Evolutionary conservation across 2,113 vertebrate genomes (phyloP).

Genomic region (Sander vitreus): DNA sequence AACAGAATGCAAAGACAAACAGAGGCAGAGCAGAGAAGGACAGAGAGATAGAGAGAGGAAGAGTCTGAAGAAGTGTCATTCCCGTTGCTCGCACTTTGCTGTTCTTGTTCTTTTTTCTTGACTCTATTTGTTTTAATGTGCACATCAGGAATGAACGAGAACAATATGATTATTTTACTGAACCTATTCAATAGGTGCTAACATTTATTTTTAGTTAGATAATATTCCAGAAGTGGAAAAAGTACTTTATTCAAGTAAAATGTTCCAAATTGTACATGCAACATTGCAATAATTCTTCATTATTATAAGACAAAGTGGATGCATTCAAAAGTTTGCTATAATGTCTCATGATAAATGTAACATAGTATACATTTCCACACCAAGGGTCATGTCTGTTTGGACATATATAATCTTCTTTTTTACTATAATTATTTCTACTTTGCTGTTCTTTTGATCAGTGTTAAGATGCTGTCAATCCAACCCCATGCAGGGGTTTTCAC

Average conservation of each 20-base stretch:
- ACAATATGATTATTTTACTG: background rate
- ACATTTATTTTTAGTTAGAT: background rate
- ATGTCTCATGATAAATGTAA: background rate
- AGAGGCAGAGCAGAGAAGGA: conserved; percentile 67
- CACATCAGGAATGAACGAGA: background rate
- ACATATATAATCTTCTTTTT: background rate
- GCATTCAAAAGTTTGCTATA: background rate
- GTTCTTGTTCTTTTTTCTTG: background rate
- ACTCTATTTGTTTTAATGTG: conserved; percentile 15
- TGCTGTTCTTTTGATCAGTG: background rate
- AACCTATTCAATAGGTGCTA: background rate
- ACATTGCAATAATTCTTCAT: background rate
- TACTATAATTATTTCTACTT: background rate
- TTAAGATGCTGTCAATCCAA: background rate
- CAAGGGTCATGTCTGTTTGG: too few species aligned
- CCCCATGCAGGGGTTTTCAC: background rate
- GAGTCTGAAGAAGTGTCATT: conserved; percentile 38
- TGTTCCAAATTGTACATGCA: too few species aligned
- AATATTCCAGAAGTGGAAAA: conserved; percentile 45
- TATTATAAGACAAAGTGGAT: background rate
- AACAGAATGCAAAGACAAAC: conserved; percentile 72
- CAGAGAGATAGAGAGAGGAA: conserved; percentile 36
- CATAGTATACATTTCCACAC: background rate
- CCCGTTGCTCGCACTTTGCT: conserved; percentile 18
- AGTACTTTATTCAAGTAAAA: conserved; percentile 1